Conservation (phyloP, 2,797 vertebrate genomes). For the Botia kubotai region DNA sequence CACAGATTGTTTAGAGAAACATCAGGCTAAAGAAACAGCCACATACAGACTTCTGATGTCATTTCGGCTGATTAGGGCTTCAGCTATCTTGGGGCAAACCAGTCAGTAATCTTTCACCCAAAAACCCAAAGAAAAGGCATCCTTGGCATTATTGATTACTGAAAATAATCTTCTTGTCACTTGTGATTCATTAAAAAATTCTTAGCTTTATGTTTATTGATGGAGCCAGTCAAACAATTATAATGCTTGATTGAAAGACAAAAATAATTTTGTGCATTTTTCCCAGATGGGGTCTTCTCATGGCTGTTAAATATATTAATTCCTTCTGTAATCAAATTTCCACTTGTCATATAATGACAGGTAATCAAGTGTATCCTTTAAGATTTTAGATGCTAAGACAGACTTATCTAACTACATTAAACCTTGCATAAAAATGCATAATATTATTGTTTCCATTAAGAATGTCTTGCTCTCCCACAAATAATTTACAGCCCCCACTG, state of each 20-base stretch:
- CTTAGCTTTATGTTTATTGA: constrained; percentile 39
- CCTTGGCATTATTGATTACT: constrained; percentile 12
- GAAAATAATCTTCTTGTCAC: constrained; percentile 52
- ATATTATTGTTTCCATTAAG: constrained; percentile 86
- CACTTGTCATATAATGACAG: constrained; percentile 72
- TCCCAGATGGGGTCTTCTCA: constrained; percentile 74
- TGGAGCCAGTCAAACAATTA: constrained; percentile 45
- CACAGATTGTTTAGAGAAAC: constrained; percentile 32
- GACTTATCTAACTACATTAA: constrained; percentile 84
- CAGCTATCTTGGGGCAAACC: constrained; percentile 15
- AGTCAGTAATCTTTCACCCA: background rate
- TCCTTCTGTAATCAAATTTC: constrained; percentile 82
- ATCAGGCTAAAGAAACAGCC: constrained; percentile 16
- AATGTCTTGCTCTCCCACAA: constrained; percentile 80
- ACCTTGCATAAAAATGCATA: constrained; percentile 81
- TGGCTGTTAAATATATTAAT: constrained; percentile 82
- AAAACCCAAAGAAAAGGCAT: background rate
- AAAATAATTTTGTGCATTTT: constrained; percentile 52
- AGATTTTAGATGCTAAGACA: constrained; percentile 79
- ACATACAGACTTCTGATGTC: constrained; percentile 23
- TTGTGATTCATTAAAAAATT: constrained; percentile 21
- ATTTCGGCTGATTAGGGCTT: constrained; percentile 47
- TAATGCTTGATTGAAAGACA: constrained; percentile 57
- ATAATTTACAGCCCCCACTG: constrained; percentile 82
- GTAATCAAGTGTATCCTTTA: constrained; percentile 81